Percentiles rank a stretch among this genome's conserved stretches.
These are phyloP conservation scores for Branchellion lobata DNA, from an alignment of 2,888 invertebrate species.

Conservation along the genomic window DNA sequence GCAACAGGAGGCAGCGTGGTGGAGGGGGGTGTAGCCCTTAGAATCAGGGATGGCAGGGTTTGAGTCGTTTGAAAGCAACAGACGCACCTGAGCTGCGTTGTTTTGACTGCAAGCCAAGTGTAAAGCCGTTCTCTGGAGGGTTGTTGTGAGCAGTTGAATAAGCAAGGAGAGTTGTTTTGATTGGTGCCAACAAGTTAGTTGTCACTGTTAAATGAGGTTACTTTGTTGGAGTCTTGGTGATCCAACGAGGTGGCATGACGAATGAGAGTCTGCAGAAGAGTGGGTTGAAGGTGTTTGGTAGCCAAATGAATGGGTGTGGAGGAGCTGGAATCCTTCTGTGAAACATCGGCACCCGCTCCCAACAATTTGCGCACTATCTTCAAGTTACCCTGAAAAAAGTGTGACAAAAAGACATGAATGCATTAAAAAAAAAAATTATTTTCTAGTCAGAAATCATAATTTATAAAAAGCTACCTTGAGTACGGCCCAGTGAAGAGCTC, in stretches of 20 bases:
- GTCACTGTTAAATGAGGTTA: too few relatives aligned
- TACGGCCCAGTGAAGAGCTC: slow-evolving; percentile 62
- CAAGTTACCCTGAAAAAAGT: slow-evolving; percentile 60
- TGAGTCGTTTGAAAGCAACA: slow-evolving; percentile 61
- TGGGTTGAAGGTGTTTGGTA: slow-evolving; percentile 60
- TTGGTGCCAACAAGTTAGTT: too few relatives aligned
- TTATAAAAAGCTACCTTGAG: slow-evolving; percentile 62
- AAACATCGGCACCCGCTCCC: slow-evolving; percentile 56
- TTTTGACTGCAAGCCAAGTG: slow-evolving; percentile 63
- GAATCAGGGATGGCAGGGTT: slow-evolving; percentile 63
- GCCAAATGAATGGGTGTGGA: slow-evolving; percentile 61
- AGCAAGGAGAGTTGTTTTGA: too few relatives aligned
- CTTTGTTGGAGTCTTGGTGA: slow-evolving; percentile 62
- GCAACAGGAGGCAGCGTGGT: slow-evolving; percentile 61
- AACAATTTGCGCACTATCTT: slow-evolving; percentile 59
- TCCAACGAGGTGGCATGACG: slow-evolving; percentile 60
- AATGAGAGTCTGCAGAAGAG: slow-evolving; percentile 60
- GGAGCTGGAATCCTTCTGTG: slow-evolving; percentile 61
- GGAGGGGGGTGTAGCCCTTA: slow-evolving; percentile 63
- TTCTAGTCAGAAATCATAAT: too few relatives aligned
- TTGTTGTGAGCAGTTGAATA: neutral
- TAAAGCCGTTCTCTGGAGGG: slow-evolving; percentile 60
- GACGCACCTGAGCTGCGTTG: slow-evolving; percentile 60
- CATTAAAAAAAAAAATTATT: too few relatives aligned
- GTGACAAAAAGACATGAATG: too few relatives aligned